Evolutionary conservation across 2,113 vertebrate genomes (phyloP).

Genomic region (Typhlomys cinereus): DNA sequence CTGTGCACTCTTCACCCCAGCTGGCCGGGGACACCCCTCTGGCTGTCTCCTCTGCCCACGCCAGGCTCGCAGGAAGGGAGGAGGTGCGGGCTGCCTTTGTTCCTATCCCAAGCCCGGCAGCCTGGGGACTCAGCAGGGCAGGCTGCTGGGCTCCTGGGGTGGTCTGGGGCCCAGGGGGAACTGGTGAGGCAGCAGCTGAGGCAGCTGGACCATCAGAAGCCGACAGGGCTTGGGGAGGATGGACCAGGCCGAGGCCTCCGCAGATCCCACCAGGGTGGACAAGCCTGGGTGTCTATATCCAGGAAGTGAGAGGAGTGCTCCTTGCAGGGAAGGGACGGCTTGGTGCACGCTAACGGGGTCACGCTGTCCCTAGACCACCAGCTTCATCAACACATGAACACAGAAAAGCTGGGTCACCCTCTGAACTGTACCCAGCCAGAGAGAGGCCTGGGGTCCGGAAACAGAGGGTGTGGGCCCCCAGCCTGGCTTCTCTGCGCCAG

Average conservation of each 20-base stretch:
- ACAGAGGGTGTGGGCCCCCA: accelerated
- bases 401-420: background rate
- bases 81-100: slow-evolving; percentile 13
- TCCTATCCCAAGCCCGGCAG: background rate
- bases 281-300: background rate
- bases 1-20: slow-evolving; percentile 49
- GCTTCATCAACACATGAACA: background rate
- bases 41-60: background rate
- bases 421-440: no score
- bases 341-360: accelerated
- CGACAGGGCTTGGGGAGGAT: background rate
- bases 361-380: background rate
- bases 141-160: background rate
- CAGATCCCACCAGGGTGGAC: background rate
- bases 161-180: background rate
- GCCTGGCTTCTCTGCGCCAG: no score
- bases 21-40: background rate
- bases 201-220: background rate
- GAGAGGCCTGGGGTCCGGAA: background rate
- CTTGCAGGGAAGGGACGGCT: background rate
- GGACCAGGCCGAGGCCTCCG: no score
- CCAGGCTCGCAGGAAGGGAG: background rate
- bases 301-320: background rate
- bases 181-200: background rate
- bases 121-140: background rate